Base-by-base conservation (phyloP, 2,113 vertebrate species). In the Neotoma lepida region DNA sequence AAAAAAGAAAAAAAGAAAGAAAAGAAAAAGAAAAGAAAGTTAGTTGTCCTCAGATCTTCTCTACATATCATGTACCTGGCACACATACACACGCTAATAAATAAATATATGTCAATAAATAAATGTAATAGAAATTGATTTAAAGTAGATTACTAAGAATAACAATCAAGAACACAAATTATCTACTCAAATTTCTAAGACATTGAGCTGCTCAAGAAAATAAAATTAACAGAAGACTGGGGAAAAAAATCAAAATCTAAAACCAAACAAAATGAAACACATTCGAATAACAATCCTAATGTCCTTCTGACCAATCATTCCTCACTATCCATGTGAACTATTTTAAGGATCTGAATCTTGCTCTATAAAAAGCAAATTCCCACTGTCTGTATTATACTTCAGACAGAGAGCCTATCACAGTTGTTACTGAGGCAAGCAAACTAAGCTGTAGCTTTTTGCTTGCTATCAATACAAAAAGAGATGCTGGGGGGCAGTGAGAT, bases 331-430 rank as follows among this genome's bases (percentile, higher is more conserved):
- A 61, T 74, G 58, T 81, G 88, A 96, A 95, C 94, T 97, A 96
- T 91, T 96, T 96, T 94, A 95, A 95, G 96, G 63, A 63, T 95
- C 73, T 95, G 90, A 96, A 96, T 95, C 93, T 77, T 95, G 84
- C 89, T 94, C 90, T 92, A 95, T 97, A 95, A 97, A 97, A 97
- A 97, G 92, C 86, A 95, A 92, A 87, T 81, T 90, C 94, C 73
- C 90, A 97, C 86, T 91, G 94, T 73, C 78, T 56, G 17, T 95
- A 95, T 68, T 88, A 91, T 73, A 92, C 90, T 91, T 92, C 58
- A 46, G 35, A 90, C 58, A 46, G 35, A 90, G 49, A 91, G 30
- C 64, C n/a, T 87, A 76, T 91, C 74, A 0, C 82, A 89, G 56
- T 39, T 73, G 44, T 90, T 86, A 90, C n/a, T 76, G 46, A 95